Evolutionary conservation across 2,888 invertebrate genomes (phyloP).

Genomic region (Podotricha telesiphe): DNA sequence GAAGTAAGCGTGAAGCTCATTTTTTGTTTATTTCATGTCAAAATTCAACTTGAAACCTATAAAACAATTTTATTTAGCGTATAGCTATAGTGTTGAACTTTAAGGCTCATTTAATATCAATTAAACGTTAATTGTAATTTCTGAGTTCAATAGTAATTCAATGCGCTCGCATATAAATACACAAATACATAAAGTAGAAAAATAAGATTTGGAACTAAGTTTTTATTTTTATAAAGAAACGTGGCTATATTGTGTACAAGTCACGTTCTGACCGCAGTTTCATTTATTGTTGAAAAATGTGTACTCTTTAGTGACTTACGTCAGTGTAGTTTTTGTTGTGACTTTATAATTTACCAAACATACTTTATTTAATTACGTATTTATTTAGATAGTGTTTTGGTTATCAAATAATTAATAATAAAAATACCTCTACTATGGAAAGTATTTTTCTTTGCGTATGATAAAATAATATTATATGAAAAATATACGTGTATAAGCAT

Average conservation of each 20-base stretch:
- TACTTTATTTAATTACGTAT: not conserved
- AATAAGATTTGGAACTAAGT: not conserved
- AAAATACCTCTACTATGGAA: too few species aligned
- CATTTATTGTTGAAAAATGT: not conserved
- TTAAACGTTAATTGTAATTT: not conserved
- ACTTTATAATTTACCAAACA: too few species aligned
- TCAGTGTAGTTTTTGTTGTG: not conserved
- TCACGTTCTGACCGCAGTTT: slow-evolving; percentile 13
- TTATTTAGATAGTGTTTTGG: not conserved
- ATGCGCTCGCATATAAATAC: not conserved
- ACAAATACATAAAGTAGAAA: not conserved
- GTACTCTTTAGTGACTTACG: not conserved
- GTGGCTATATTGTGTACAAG: slow-evolving; percentile 7
- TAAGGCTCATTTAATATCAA: too few species aligned
- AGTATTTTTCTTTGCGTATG: too few species aligned
- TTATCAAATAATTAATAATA: too few species aligned
- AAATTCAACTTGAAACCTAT: not conserved
- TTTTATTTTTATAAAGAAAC: slow-evolving; percentile 22
- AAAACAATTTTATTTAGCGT: not conserved
- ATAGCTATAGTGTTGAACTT: too few species aligned
- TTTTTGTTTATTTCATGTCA: too few species aligned
- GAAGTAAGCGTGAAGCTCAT: too few species aligned
- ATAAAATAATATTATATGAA: too few species aligned
- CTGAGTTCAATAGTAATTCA: not conserved
- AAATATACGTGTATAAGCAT: too few species aligned